Conservation (phyloP, 2,888 invertebrate genomes). For the Serripes groenlandicus region DNA sequence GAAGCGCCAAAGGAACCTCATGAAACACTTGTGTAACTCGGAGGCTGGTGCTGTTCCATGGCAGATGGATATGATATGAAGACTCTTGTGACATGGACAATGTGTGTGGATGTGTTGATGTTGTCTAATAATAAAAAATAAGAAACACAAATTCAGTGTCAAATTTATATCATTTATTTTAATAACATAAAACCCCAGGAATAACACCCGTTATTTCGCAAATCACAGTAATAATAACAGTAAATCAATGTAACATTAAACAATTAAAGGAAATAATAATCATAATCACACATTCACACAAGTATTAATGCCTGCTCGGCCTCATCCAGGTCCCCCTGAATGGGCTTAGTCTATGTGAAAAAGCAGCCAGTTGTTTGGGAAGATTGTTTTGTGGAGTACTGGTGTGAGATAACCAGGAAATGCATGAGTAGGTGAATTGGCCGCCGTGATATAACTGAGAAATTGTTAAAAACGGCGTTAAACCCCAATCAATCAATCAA, state of each 20-base stretch:
- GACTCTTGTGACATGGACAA: slow-evolving; percentile 20
- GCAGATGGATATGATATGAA: slow-evolving; percentile 42
- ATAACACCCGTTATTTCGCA: slow-evolving; percentile 36
- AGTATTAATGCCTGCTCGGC: slow-evolving; percentile 40
- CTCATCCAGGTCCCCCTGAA: slow-evolving; percentile 33
- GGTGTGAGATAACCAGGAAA: no score
- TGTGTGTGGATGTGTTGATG: slow-evolving; percentile 44
- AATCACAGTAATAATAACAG: slow-evolving; percentile 39
- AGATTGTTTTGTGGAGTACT: no score
- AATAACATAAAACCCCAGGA: slow-evolving; percentile 35
- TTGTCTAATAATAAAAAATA: slow-evolving; percentile 37
- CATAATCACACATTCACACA: slow-evolving; percentile 37
- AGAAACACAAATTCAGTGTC: slow-evolving; percentile 40
- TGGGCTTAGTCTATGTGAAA: no score
- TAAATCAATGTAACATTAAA: slow-evolving; percentile 35
- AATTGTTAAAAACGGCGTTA: no score
- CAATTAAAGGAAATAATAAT: slow-evolving; percentile 37
- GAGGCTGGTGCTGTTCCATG: slow-evolving; percentile 59
- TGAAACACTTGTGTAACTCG: slow-evolving; percentile 41
- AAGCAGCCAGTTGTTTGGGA: no score
- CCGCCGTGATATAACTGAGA: no score
- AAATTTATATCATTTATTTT: slow-evolving; percentile 41
- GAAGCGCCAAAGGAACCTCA: slow-evolving; percentile 50
- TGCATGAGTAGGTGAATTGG: no score
- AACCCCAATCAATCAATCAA: no score